Evolutionary conservation across 2,113 vertebrate genomes (phyloP).

Genomic region (Xenopus borealis): DNA sequence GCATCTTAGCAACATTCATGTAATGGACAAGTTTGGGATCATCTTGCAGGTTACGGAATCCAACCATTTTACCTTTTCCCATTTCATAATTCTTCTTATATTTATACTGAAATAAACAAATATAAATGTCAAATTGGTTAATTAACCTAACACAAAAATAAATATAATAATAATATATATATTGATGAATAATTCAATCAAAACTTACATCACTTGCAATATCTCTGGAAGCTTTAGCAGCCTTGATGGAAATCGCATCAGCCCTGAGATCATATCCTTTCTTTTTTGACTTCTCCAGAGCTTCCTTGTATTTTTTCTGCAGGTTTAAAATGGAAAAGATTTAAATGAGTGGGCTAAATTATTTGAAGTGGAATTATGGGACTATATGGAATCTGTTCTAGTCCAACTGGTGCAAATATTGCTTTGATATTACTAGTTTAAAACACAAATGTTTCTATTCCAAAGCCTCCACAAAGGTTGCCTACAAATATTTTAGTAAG

Average conservation of each 20-base stretch:
- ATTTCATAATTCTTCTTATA: constrained; percentile 85
- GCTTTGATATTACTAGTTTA: too few relatives aligned
- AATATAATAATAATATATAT: too few relatives aligned
- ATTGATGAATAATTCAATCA: background rate
- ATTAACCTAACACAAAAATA: too few relatives aligned
- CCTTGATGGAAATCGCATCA: constrained; percentile 87
- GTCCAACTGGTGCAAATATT: too few relatives aligned
- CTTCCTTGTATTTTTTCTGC: constrained; percentile 92
- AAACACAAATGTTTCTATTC: too few relatives aligned
- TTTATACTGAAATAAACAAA: constrained; percentile 74
- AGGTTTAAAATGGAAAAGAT: too few relatives aligned
- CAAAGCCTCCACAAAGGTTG: too few relatives aligned
- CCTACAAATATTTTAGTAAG: too few relatives aligned
- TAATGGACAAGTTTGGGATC: constrained; percentile 92
- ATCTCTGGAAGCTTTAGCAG: constrained; percentile 82
- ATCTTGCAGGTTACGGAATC: constrained; percentile 86
- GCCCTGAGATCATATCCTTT: constrained; percentile 83
- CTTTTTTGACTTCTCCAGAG: constrained; percentile 79
- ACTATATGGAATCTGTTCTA: too few relatives aligned
- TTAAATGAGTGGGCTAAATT: too few relatives aligned
- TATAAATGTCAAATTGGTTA: too few relatives aligned
- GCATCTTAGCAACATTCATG: constrained; percentile 86
- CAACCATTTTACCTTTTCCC: constrained; percentile 82
- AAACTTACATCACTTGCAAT: constrained; percentile 92
- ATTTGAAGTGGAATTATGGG: too few relatives aligned